Conservation (phyloP, 2,113 vertebrate genomes). For the Copsychus sechellarum region DNA sequence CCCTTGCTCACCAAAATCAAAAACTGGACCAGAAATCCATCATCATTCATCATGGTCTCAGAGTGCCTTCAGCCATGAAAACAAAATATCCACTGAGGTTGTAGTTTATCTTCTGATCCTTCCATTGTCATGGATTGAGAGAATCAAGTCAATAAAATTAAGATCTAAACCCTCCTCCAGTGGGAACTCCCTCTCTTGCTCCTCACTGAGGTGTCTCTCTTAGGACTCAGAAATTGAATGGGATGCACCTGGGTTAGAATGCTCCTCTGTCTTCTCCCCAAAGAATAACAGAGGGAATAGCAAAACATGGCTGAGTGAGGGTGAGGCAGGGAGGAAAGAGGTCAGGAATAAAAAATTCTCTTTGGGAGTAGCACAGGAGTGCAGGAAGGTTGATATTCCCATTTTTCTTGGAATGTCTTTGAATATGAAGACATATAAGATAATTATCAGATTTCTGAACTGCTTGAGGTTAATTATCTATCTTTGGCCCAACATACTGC, state of each 20-base stretch:
- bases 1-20: background rate
- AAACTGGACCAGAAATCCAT: background rate
- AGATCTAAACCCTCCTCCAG: background rate
- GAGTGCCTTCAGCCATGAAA: background rate
- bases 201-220: background rate
- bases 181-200: background rate
- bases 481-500: background rate
- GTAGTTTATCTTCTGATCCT: background rate
- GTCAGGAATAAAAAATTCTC: background rate
- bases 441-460: background rate
- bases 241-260: background rate
- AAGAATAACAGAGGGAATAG: background rate
- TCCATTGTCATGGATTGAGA: background rate
- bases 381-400: background rate
- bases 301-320: background rate
- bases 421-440: background rate
- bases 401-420: background rate
- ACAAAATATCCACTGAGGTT: background rate
- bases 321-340: background rate
- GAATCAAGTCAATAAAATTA: background rate
- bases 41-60: rapidly evolving
- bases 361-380: background rate
- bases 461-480: background rate
- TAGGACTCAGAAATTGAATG: background rate
- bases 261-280: background rate